Evolutionary conservation across 2,113 vertebrate species (phyloP).

Genomic region (Neolamprologus cancellatus): DNA sequence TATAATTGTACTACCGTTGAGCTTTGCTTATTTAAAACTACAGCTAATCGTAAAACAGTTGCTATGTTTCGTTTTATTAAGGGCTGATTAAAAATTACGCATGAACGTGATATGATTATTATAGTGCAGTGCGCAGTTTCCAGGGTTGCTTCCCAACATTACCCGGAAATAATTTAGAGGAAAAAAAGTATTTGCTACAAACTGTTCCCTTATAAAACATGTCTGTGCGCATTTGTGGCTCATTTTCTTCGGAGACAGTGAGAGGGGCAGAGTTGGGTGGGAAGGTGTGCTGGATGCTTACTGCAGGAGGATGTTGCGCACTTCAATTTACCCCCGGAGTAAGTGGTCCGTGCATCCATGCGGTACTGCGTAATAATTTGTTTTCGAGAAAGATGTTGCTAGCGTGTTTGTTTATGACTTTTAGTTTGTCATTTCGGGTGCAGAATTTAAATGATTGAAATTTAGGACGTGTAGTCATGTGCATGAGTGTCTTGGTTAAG

Average conservation of each 20-base stretch:
- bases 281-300: constrained; percentile 33
- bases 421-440: not conserved
- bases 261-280: constrained; percentile 4
- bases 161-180: constrained; percentile 26
- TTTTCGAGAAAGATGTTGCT: not conserved
- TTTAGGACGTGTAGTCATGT: not conserved
- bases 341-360: constrained; percentile 17
- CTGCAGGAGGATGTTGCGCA: constrained; percentile 69
- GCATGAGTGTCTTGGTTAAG: not conserved
- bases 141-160: not conserved
- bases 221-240: not conserved
- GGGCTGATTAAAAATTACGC: not conserved
- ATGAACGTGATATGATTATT: not conserved
- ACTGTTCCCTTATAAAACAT: constrained; percentile 12
- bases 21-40: not conserved
- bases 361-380: not conserved
- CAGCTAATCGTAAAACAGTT: not conserved
- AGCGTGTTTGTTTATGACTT: not conserved
- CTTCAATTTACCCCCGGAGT: constrained; percentile 58
- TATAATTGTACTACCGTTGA: not conserved
- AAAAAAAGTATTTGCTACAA: not conserved
- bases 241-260: not conserved
- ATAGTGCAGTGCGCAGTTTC: constrained; percentile 5
- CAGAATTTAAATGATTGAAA: not conserved
- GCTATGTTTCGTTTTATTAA: not conserved